Conservation (phyloP, 2,797 vertebrate genomes). For the Psittacula echo region DNA sequence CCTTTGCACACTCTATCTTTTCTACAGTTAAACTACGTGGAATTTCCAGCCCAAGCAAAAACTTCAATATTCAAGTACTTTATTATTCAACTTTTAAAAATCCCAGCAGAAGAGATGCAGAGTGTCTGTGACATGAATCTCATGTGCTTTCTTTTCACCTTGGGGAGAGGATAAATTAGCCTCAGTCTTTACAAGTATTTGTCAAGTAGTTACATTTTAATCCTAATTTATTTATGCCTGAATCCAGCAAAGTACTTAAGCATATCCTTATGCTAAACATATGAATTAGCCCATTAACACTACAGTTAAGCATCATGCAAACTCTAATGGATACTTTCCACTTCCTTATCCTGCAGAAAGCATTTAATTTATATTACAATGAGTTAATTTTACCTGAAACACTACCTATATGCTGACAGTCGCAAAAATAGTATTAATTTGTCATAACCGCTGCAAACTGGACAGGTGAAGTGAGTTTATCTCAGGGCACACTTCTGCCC, state of each 20-base stretch:
- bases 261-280: not conserved
- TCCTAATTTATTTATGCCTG: conserved; percentile 5
- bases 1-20: not conserved
- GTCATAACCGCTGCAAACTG: not conserved
- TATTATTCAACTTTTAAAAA: not conserved
- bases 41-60: not conserved
- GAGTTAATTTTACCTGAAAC: not conserved
- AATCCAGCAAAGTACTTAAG: conserved; percentile 14
- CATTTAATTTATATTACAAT: not conserved
- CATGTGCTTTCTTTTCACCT: not conserved
- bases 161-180: not conserved
- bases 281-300: not conserved
- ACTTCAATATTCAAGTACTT: not conserved
- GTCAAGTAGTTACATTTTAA: conserved; percentile 1
- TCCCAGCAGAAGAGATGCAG: not conserved
- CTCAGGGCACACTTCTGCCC: not conserved
- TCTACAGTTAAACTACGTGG: not conserved
- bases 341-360: not conserved
- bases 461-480: not conserved
- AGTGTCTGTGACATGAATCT: not conserved
- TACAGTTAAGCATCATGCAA: not conserved
- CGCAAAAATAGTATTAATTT: not conserved
- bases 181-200: not conserved
- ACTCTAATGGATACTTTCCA: not conserved
- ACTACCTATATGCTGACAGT: not conserved